Evolutionary conservation across 1,140 invertebrate species (phyloP), one percentile per base, ranked within the genome.

Genomic region (Conus ventricosus): DNA sequence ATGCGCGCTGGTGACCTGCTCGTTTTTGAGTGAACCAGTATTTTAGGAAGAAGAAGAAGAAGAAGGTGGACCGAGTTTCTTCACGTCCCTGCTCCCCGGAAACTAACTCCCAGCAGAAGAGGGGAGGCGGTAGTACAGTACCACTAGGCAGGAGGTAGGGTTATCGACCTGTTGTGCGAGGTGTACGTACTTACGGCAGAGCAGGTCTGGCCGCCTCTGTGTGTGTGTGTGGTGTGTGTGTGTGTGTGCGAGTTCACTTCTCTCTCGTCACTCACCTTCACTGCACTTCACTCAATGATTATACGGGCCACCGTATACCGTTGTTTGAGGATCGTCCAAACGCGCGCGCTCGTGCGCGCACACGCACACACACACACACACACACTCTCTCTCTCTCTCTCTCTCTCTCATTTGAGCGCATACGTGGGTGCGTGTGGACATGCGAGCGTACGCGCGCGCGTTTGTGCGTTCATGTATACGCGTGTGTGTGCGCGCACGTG

Each of bases 301-400:
- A n/a, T 25, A 20, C n/a, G 67, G n/a, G 23, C 20, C n/a, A 7
- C 15, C 57, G 8, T 11, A 60, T 15, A 15, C 8, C 8, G 15
- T 11, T 60, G 8, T 60, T 60, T 60, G 11, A 78, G 8, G 27
- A 11, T 10, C 25, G 76, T 23, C 7, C 7, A 2, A 10, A 39
- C 25, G 76, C 17, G 39, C 76, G 27, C 76, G 39, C 76, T n/a
- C 76, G 39, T 25, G 27, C 76, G 39, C 75, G 27, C n/a, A 78
- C 25, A 39, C 75, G 15, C 75, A 39, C 75, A 78, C 25, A 78
- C 75, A 78, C 75, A 78, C 75, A 78, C 75, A 78, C 75, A 78
- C 75, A 78, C 75, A 71, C 67, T 71, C 27, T 78, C 25, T 39
- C 76, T 78, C 25, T 39, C n/a, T 39, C n/a, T 27, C 25, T 78